Conservation (phyloP, 1,140 invertebrate species). For the Trinorchestia longiramus region DNA sequence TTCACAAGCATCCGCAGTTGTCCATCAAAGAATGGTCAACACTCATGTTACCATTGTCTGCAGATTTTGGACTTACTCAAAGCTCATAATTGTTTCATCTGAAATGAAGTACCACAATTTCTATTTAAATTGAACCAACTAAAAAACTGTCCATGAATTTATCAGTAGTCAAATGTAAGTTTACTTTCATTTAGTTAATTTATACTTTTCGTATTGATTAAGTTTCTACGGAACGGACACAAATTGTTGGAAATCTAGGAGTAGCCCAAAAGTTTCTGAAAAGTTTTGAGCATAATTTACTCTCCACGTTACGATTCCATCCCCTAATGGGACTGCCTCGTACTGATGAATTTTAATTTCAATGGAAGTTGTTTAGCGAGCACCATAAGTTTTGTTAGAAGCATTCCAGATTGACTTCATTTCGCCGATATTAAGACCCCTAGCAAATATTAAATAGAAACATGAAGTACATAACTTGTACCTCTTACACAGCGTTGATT, state of each 20-base stretch:
- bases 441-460: too few relatives aligned
- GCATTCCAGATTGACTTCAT: too few relatives aligned
- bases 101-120: background rate
- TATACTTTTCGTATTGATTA: background rate
- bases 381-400: background rate
- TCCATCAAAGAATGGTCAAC: background rate
- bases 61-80: background rate
- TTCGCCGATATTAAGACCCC: too few relatives aligned
- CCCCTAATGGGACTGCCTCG: background rate
- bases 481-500: too few relatives aligned
- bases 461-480: too few relatives aligned
- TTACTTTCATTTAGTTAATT: background rate
- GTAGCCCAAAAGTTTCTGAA: background rate
- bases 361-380: background rate
- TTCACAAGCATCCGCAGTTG: background rate
- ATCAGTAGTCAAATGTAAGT: background rate
- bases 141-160: background rate
- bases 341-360: background rate
- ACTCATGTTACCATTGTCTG: background rate
- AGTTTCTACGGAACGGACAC: background rate
- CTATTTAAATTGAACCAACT: background rate
- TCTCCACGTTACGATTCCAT: background rate
- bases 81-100: background rate
- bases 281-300: background rate
- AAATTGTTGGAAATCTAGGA: background rate